These are phyloP conservation scores for Diadema setosum DNA, from an alignment of 35 echinoderm and acorn worm species.

Conservation along the genomic window DNA sequence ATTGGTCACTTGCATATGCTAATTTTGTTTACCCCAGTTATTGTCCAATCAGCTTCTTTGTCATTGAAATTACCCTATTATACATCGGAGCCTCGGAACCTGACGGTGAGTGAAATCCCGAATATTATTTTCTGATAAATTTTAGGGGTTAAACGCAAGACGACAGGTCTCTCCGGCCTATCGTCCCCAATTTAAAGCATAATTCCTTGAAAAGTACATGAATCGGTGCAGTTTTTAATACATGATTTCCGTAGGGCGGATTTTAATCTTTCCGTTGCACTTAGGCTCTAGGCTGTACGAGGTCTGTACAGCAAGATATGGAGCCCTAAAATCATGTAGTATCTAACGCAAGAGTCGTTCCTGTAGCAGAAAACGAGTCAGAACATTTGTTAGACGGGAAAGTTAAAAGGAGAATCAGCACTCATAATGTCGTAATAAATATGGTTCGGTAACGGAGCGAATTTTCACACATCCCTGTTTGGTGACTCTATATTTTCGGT, in stretches of 20 bases:
- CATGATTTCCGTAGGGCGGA: conserved; percentile 23
- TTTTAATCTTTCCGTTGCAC: conserved; percentile 58
- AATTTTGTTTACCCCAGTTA: conserved; percentile 40
- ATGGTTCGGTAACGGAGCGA: too few relatives aligned
- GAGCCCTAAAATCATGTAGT: conserved; percentile 39
- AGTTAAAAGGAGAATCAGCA: too few relatives aligned
- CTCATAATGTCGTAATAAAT: too few relatives aligned
- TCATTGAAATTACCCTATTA: conserved; percentile 87
- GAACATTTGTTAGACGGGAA: too few relatives aligned
- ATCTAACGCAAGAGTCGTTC: too few relatives aligned
- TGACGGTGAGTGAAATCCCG: conserved; percentile 99
- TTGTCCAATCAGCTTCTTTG: conserved; percentile 75
- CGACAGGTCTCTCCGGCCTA: conserved; percentile 58
- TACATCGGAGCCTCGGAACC: conserved; percentile 82
- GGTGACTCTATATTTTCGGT: too few relatives aligned
- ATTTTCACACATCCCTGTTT: too few relatives aligned
- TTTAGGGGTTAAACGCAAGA: conserved; percentile 98
- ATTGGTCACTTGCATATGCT: conserved; percentile 66
- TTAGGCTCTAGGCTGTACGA: conserved; percentile 63
- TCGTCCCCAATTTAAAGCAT: conserved; percentile 5
- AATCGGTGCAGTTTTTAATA: conserved; percentile 55
- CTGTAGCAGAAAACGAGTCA: too few relatives aligned
- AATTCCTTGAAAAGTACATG: conserved; percentile 47
- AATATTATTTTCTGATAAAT: conserved; percentile 99
- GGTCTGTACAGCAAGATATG: conserved; percentile 63